These are phyloP conservation scores for Capitulum mitella DNA, from an alignment of 2,888 invertebrate genomes.

Conservation along the genomic window DNA sequence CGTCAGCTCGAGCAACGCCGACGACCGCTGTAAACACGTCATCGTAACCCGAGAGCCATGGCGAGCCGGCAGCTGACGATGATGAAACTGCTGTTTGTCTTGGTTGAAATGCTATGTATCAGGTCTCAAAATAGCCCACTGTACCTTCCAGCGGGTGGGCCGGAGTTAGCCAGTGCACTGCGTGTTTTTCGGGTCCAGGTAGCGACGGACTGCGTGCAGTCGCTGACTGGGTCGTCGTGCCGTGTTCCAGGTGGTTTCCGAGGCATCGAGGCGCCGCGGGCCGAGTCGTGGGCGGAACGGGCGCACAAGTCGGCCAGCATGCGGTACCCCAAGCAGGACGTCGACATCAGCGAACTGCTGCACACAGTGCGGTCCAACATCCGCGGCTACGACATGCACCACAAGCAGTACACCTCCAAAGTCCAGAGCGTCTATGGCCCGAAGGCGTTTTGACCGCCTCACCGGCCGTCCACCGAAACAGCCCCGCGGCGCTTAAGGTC, in stretches of 20 bases:
- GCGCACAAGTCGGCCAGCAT: neutral
- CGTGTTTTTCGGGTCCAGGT: too few species aligned
- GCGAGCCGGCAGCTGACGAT: too few species aligned
- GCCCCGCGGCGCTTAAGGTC: neutral
- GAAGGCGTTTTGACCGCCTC: neutral
- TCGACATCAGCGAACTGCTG: neutral
- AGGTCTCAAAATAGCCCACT: slow-evolving; percentile 34
- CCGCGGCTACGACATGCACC: neutral
- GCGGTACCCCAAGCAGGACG: slow-evolving; percentile 5
- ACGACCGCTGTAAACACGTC: too few species aligned
- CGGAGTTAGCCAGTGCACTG: too few species aligned
- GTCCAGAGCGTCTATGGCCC: neutral
- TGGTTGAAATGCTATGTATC: neutral
- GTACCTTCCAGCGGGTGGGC: too few species aligned
- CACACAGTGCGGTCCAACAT: neutral
- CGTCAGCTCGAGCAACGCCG: too few species aligned
- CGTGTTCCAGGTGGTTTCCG: slow-evolving; percentile 28
- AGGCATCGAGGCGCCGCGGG: slow-evolving; percentile 27
- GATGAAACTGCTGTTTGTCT: too few species aligned
- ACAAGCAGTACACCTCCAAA: neutral
- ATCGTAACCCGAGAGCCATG: too few species aligned
- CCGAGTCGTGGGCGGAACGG: slow-evolving; percentile 17
- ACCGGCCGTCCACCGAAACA: neutral
- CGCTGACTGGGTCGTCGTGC: slow-evolving; percentile 34
- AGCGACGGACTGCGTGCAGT: too few species aligned